Evolutionary conservation across 2,113 vertebrate species (phyloP).

Genomic region (Anas platyrhynchos): DNA sequence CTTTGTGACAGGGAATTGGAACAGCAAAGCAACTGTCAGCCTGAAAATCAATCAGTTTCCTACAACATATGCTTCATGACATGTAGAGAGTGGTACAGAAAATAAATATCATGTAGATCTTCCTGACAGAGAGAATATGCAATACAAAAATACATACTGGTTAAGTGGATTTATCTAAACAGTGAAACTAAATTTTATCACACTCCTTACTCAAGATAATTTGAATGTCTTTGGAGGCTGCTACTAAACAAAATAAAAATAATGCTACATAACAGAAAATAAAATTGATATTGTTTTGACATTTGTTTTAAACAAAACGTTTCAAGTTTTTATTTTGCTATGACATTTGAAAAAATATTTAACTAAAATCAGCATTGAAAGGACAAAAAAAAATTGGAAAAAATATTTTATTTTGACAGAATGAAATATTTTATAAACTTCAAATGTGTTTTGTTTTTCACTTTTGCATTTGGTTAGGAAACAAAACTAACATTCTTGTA

Average conservation of each 20-base stretch:
- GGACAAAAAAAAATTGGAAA: background rate
- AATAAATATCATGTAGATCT: slow-evolving; percentile 21
- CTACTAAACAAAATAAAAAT: background rate
- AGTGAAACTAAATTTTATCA: background rate
- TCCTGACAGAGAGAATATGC: background rate
- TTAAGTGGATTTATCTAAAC: background rate
- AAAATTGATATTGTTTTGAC: background rate
- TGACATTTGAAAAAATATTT: background rate
- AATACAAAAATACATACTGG: background rate
- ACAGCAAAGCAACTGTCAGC: slow-evolving; percentile 46
- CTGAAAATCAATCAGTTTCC: background rate
- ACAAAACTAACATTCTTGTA: background rate
- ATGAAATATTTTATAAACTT: background rate
- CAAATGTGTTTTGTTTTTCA: background rate
- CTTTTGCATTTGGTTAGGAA: background rate
- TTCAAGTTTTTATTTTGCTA: background rate
- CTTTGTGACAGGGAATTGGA: background rate
- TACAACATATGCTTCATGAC: slow-evolving; percentile 37
- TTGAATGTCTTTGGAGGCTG: background rate
- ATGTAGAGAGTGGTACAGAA: background rate
- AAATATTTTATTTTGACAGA: background rate
- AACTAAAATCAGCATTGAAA: background rate
- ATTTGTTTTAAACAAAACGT: background rate
- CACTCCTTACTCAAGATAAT: background rate
- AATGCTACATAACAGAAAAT: background rate